Conservation (phyloP, 2,888 invertebrate species). For the Baronia brevicornis region DNA sequence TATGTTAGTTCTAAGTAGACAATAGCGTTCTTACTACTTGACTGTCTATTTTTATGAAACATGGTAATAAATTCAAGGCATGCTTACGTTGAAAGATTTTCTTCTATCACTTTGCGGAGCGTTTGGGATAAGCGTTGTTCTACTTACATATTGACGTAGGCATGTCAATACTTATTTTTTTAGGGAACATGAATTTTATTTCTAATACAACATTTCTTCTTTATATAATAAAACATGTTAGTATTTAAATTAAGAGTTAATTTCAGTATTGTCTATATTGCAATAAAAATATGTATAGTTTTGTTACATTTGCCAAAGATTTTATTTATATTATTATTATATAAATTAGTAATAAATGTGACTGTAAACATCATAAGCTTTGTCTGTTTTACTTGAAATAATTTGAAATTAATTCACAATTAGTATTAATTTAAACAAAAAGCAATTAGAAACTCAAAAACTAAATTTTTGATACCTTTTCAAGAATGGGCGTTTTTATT, state of each 20-base stretch:
- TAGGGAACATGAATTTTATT: too few species aligned
- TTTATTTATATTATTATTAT: slow-evolving; percentile 42
- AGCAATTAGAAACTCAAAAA: too few species aligned
- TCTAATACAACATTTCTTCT: too few species aligned
- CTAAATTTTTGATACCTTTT: too few species aligned
- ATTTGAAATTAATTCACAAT: slow-evolving; percentile 12
- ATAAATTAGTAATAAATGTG: slow-evolving; percentile 74
- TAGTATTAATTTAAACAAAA: slow-evolving; percentile 5
- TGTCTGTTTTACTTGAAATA: slow-evolving; percentile 23
- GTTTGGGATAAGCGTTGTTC: too few species aligned
- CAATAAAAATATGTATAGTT: slow-evolving; percentile 26
- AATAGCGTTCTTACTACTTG: slow-evolving; percentile 8
- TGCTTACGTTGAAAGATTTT: too few species aligned
- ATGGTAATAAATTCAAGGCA: too few species aligned
- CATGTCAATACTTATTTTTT: too few species aligned
- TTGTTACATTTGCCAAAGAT: slow-evolving; percentile 34
- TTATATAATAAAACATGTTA: slow-evolving; percentile 7
- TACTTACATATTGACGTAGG: too few species aligned
- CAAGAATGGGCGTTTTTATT: too few species aligned
- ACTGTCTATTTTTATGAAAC: slow-evolving; percentile 1
- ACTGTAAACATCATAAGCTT: slow-evolving; percentile 47
- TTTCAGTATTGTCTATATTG: slow-evolving; percentile 20
- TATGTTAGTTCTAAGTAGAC: slow-evolving; percentile 27
- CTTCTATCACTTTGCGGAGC: too few species aligned
- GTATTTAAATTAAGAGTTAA: slow-evolving; percentile 15